Evolutionary conservation across 1,140 invertebrate species (phyloP).

Genomic region (Sarcophaga bullata): DNA sequence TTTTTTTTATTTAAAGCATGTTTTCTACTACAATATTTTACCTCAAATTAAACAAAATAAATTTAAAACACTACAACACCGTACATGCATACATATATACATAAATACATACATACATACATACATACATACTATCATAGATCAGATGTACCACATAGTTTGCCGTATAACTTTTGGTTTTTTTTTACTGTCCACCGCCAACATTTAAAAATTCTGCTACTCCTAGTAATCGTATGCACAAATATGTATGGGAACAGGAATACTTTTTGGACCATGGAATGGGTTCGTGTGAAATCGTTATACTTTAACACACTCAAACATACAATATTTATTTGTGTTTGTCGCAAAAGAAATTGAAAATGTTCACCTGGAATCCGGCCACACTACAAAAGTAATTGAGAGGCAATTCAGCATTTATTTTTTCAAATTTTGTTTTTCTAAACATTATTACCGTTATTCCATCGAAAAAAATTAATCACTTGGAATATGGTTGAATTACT

Average conservation of each 20-base stretch:
- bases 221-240: too few relatives aligned
- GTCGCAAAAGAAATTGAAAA: too few relatives aligned
- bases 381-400: too few relatives aligned
- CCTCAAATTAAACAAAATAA: conserved; percentile 10
- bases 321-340: conserved; percentile 26
- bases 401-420: too few relatives aligned
- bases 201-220: neutral
- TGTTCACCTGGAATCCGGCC: too few relatives aligned
- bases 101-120: neutral
- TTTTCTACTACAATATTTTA: neutral
- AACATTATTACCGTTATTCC: too few relatives aligned
- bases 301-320: conserved; percentile 16
- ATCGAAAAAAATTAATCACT: too few relatives aligned
- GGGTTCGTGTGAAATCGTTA: neutral
- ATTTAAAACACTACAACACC: neutral
- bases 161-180: conserved; percentile 36
- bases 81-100: neutral
- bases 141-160: conserved; percentile 31
- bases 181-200: neutral
- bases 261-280: neutral
- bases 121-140: neutral
- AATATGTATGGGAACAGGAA: too few relatives aligned
- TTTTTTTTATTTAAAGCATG: neutral
- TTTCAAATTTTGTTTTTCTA: too few relatives aligned
- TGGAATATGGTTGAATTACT: too few relatives aligned